Conservation (phyloP, 2,888 invertebrate species). For the Aquatica leii region DNA sequence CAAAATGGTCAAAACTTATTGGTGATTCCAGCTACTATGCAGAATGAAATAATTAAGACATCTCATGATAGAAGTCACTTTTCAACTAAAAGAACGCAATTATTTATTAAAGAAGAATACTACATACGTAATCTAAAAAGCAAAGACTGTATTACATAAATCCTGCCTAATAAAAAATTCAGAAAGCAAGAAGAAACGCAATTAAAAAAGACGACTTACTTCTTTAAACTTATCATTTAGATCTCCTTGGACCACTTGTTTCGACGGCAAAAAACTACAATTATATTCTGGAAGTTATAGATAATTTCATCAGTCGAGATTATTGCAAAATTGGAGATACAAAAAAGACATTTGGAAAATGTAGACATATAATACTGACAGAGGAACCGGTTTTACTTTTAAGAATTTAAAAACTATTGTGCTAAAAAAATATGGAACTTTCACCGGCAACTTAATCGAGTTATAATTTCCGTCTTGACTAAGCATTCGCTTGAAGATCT, state of each 20-base stretch:
- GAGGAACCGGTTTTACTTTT: slow-evolving; percentile 38
- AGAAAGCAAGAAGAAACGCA: slow-evolving; percentile 41
- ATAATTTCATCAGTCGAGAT: slow-evolving; percentile 37
- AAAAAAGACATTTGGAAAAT: slow-evolving; percentile 38
- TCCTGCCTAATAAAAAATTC: too few relatives aligned
- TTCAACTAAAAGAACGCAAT: too few relatives aligned
- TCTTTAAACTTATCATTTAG: slow-evolving; percentile 49
- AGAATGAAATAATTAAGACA: too few relatives aligned
- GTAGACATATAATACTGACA: slow-evolving; percentile 34
- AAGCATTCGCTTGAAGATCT: too few relatives aligned
- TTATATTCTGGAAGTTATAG: slow-evolving; percentile 48
- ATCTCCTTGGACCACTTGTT: slow-evolving; percentile 48
- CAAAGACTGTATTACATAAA: too few relatives aligned
- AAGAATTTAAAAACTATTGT: slow-evolving; percentile 27
- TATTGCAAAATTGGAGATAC: slow-evolving; percentile 22
- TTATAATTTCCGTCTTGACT: too few relatives aligned
- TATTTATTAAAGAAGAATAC: too few relatives aligned
- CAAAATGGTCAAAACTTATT: too few relatives aligned
- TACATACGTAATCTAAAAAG: too few relatives aligned
- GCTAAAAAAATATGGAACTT: slow-evolving; percentile 18
- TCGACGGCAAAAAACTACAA: slow-evolving; percentile 47
- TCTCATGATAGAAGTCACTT: too few relatives aligned
- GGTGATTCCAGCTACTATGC: too few relatives aligned
- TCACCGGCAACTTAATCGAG: too few relatives aligned
- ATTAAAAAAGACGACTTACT: slow-evolving; percentile 46